Evolutionary conservation across 2,888 invertebrate species (phyloP).

Genomic region (Cerceris rybyensis): DNA sequence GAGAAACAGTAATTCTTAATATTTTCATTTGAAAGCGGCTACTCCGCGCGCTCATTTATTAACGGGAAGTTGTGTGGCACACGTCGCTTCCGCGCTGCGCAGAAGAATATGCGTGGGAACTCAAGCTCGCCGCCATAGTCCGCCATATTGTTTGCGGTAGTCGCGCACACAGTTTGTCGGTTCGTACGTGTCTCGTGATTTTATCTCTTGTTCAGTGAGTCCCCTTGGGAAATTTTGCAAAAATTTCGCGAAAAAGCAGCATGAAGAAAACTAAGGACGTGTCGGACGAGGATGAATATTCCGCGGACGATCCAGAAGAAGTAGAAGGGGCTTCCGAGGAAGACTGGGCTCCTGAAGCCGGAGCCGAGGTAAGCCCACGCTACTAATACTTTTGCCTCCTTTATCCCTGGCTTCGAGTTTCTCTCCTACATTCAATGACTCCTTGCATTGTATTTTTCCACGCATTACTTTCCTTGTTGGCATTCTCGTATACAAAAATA

Average conservation of each 20-base stretch:
- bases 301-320: slow-evolving; percentile 82
- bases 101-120: slow-evolving; percentile 46
- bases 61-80: slow-evolving; percentile 41
- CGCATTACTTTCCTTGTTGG: neutral
- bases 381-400: slow-evolving; percentile 45
- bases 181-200: slow-evolving; percentile 43
- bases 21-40: neutral
- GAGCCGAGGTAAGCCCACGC: slow-evolving; percentile 75
- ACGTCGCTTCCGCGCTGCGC: slow-evolving; percentile 60
- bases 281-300: slow-evolving; percentile 80
- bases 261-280: slow-evolving; percentile 81
- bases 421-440: neutral
- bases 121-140: slow-evolving; percentile 63
- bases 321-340: slow-evolving; percentile 81
- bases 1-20: too few relatives aligned
- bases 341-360: slow-evolving; percentile 80
- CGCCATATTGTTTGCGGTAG: slow-evolving; percentile 77
- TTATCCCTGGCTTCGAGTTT: neutral
- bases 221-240: slow-evolving; percentile 68
- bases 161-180: slow-evolving; percentile 62
- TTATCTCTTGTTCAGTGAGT: slow-evolving; percentile 50
- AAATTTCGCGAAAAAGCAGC: slow-evolving; percentile 79
- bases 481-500: neutral
- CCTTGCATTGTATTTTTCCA: neutral
- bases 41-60: slow-evolving; percentile 5